phyloP scores from a whole-genome alignment of 1,140 invertebrate species.

The Notospermus geniculatus region DNA sequence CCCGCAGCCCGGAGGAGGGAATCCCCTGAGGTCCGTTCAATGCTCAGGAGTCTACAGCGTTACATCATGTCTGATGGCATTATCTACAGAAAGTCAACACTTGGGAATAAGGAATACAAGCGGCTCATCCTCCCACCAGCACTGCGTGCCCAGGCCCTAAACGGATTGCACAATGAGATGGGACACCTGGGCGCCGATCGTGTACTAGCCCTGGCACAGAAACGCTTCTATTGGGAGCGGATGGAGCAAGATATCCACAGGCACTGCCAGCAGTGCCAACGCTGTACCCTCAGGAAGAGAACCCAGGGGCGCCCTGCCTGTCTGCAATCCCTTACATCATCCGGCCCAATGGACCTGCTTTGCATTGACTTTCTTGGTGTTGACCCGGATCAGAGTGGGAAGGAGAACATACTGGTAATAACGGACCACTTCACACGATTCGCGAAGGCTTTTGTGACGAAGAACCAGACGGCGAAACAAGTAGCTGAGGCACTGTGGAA shows the following conservation, averaged over 20 bases:
- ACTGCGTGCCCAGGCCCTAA: slow-evolving; percentile 1
- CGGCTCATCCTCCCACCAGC: slow-evolving; percentile 15
- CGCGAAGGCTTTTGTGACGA: slow-evolving; percentile 8
- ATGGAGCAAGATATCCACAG: slow-evolving; percentile 15
- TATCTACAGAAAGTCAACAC: slow-evolving; percentile 7
- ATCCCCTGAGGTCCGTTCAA: not conserved
- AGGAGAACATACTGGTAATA: slow-evolving; percentile 7
- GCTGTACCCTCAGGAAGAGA: slow-evolving; percentile 1
- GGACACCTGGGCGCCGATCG: slow-evolving; percentile 15
- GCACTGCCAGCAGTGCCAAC: not conserved
- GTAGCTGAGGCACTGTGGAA: not conserved
- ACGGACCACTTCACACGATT: slow-evolving; percentile 11
- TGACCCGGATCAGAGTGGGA: not conserved
- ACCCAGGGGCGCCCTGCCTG: not conserved
- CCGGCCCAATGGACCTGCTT: slow-evolving; percentile 6
- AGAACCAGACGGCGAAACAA: slow-evolving; percentile 6
- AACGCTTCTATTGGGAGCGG: slow-evolving; percentile 14
- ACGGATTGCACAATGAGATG: slow-evolving; percentile 13
- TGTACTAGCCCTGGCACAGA: slow-evolving; percentile 10
- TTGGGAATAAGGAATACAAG: not conserved
- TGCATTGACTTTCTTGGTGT: slow-evolving; percentile 4
- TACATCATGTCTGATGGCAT: slow-evolving; percentile 13
- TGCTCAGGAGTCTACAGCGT: slow-evolving; percentile 1
- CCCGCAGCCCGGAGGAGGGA: not conserved
- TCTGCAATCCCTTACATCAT: not conserved